phyloP scores from a whole-genome alignment of 2,888 invertebrate species.

The Zeuzera pyrina region DNA sequence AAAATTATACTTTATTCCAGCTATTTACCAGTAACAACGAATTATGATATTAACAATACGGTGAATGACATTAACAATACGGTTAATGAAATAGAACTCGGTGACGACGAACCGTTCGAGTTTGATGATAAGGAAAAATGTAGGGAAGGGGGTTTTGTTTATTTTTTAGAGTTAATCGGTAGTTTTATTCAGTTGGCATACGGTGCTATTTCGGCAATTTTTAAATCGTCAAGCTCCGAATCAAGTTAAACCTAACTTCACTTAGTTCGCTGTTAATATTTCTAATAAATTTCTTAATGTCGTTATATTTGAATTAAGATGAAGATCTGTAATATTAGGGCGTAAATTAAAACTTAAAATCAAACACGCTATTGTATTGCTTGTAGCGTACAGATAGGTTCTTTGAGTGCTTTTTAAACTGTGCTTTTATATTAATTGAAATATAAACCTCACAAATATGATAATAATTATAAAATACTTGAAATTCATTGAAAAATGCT shows the following conservation, averaged over 20 bases:
- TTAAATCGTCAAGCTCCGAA: conserved; percentile 21
- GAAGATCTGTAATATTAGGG: too few species aligned
- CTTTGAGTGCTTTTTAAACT: not conserved
- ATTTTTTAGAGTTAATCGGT: conserved; percentile 42
- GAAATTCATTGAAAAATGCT: too few species aligned
- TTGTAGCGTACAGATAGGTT: not conserved
- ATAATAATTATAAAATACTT: too few species aligned
- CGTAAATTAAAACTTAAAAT: too few species aligned
- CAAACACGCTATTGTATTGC: too few species aligned
- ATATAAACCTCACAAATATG: too few species aligned
- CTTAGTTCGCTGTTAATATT: too few species aligned
- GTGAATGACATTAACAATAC: conserved; percentile 8
- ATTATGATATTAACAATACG: conserved; percentile 15
- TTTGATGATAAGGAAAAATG: conserved; percentile 19
- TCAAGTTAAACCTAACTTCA: not conserved
- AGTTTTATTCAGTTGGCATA: conserved; percentile 45
- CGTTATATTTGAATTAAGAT: too few species aligned
- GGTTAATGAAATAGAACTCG: conserved; percentile 3
- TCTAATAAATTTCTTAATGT: too few species aligned
- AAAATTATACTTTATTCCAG: conserved; percentile 45
- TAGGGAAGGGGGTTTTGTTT: conserved; percentile 32
- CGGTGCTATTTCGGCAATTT: conserved; percentile 39
- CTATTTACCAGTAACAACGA: conserved; percentile 30
- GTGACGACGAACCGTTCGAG: conserved; percentile 14
- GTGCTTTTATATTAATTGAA: not conserved